Conservation (phyloP, 1,140 invertebrate species). For the Daktulosphaira vitifoliae region DNA sequence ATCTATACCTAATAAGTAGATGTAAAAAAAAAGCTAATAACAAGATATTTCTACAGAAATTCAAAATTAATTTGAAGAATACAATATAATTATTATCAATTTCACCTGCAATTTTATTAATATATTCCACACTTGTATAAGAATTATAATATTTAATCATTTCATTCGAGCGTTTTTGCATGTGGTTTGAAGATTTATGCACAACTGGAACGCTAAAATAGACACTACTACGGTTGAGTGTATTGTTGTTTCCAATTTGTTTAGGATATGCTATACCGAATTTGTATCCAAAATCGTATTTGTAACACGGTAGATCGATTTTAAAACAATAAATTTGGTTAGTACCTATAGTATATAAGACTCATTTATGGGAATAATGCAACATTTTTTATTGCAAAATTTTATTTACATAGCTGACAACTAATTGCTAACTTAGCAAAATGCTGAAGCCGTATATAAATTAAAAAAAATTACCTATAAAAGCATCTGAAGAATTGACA, state of each 20-base stretch:
- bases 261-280: slow-evolving; percentile 65
- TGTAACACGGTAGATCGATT: slow-evolving; percentile 69
- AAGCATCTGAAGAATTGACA: slow-evolving; percentile 9
- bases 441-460: not conserved
- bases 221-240: slow-evolving; percentile 31
- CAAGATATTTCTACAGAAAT: too few relatives aligned
- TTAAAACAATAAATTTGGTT: slow-evolving; percentile 63
- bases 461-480: slow-evolving; percentile 36
- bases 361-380: too few relatives aligned
- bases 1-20: too few relatives aligned
- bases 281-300: slow-evolving; percentile 74
- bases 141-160: not conserved
- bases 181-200: slow-evolving; percentile 10
- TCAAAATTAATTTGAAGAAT: too few relatives aligned
- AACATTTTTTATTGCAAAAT: too few relatives aligned
- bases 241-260: slow-evolving; percentile 47
- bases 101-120: slow-evolving; percentile 7
- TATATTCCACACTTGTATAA: not conserved
- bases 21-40: too few relatives aligned
- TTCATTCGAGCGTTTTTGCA: not conserved
- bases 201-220: slow-evolving; percentile 17
- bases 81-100: not conserved
- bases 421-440: not conserved
- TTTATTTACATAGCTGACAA: too few relatives aligned
- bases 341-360: slow-evolving; percentile 49